Conservation (phyloP, 1,140 invertebrate genomes). For the Ceratoteleas bidentatus region DNA sequence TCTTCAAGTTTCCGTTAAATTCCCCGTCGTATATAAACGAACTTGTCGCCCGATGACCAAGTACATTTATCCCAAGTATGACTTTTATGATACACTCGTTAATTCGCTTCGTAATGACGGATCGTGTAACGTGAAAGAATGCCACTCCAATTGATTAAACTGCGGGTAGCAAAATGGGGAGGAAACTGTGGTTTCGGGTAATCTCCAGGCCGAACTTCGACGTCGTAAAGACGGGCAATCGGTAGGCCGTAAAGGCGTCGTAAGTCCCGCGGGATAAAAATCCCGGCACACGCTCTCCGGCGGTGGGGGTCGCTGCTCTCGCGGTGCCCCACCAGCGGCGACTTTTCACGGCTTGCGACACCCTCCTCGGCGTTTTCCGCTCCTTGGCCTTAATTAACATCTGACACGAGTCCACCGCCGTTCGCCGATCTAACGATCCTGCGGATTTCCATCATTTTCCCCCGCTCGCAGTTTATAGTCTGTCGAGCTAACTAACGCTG, state of each 20-base stretch:
- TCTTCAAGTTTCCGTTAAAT: no score
- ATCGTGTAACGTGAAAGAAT: constrained; percentile 38
- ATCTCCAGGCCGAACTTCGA: constrained; percentile 63
- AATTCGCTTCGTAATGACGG: constrained; percentile 48
- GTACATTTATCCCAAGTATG: constrained; percentile 9
- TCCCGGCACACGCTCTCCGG: constrained; percentile 72
- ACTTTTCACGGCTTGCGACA: constrained; percentile 75
- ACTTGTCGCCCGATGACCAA: no score
- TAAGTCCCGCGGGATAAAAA: constrained; percentile 76
- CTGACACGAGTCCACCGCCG: constrained; percentile 75
- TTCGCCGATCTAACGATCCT: constrained; percentile 69
- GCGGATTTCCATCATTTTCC: constrained; percentile 68
- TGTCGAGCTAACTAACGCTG: constrained; percentile 49
- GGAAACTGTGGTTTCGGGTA: constrained; percentile 45
- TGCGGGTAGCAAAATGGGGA: constrained; percentile 2
- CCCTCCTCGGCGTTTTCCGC: constrained; percentile 75
- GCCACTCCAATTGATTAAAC: constrained; percentile 52
- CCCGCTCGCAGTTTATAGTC: constrained; percentile 57
- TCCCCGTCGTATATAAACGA: no score
- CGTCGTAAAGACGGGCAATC: constrained; percentile 71
- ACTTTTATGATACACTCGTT: constrained; percentile 43
- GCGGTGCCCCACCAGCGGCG: constrained; percentile 36
- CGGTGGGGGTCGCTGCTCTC: constrained; percentile 39
- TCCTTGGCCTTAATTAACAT: constrained; percentile 81
- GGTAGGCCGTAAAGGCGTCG: constrained; percentile 70